Percentiles rank a stretch among this genome's conserved stretches.
These are phyloP conservation scores for Stichopus horrens DNA, from an alignment of 53 echinoderm and acorn worm genomes.

Conservation along the genomic window DNA sequence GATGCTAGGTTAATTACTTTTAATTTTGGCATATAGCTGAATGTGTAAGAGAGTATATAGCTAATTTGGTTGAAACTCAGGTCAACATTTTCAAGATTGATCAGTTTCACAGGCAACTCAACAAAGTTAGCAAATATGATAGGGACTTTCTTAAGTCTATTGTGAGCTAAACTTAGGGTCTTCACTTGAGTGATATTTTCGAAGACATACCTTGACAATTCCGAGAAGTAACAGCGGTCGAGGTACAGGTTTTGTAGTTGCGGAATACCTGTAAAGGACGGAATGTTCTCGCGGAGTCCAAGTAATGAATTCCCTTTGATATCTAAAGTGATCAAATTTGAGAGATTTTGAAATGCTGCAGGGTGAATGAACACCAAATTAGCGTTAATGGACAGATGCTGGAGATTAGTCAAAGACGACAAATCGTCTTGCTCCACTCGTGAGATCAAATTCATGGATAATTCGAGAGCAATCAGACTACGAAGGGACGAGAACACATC, in stretches of 20 bases:
- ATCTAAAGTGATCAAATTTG: not conserved
- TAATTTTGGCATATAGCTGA: constrained; percentile 3
- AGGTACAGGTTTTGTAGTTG: not conserved
- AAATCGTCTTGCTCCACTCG: not conserved
- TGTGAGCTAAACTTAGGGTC: not conserved
- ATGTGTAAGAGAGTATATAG: not conserved
- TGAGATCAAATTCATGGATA: not conserved
- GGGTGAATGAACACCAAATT: not conserved
- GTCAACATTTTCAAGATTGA: not conserved
- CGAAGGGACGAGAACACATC: not conserved
- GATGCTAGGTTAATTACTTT: not conserved
- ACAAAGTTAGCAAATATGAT: constrained; percentile 9
- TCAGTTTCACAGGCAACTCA: not conserved
- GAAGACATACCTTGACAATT: not conserved
- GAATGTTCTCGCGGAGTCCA: not conserved
- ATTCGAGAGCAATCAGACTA: not conserved
- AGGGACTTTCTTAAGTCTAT: not conserved
- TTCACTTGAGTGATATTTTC: not conserved
- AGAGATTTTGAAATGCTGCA: not conserved
- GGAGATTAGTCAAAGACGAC: not conserved
- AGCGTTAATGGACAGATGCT: not conserved
- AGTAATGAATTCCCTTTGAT: constrained; percentile 2
- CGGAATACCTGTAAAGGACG: not conserved
- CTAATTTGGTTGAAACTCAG: not conserved
- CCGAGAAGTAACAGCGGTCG: not conserved